phyloP scores from a whole-genome alignment of 2,888 invertebrate genomes.

The Drosophila suboccidentalis region DNA sequence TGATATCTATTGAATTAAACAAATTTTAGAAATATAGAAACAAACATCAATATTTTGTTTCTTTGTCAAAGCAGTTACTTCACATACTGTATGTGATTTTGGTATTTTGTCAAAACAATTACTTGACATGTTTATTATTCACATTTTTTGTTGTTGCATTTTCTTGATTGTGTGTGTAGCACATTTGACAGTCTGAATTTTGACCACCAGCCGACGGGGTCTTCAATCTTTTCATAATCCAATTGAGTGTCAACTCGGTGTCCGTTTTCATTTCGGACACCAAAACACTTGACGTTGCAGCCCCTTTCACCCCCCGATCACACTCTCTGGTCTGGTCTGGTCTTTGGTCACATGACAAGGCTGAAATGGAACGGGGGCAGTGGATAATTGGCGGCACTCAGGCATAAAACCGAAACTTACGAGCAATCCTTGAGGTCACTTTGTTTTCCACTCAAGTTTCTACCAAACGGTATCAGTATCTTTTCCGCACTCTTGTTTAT shows the following conservation, averaged over 20 bases:
- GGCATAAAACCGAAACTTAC: constrained; percentile 64
- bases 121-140: background rate
- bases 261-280: constrained; percentile 73
- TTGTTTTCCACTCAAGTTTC: constrained; percentile 63
- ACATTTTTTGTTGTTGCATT: background rate
- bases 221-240: constrained; percentile 60
- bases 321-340: background rate
- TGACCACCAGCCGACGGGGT: constrained; percentile 27
- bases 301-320: background rate
- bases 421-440: constrained; percentile 69
- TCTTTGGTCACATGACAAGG: background rate
- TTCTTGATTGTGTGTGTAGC: constrained; percentile 1
- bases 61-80: too few relatives aligned
- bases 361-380: constrained; percentile 24
- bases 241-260: constrained; percentile 76
- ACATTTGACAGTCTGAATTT: constrained; percentile 33
- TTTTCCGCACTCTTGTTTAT: background rate
- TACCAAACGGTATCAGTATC: constrained; percentile 39
- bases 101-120: background rate
- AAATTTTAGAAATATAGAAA: too few relatives aligned
- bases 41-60: too few relatives aligned
- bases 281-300: constrained; percentile 42
- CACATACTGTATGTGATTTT: too few relatives aligned
- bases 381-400: constrained; percentile 70
- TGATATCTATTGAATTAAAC: too few relatives aligned